Evolutionary conservation across 2,797 vertebrate species (phyloP).

Genomic region (Syngnathus acus): DNA sequence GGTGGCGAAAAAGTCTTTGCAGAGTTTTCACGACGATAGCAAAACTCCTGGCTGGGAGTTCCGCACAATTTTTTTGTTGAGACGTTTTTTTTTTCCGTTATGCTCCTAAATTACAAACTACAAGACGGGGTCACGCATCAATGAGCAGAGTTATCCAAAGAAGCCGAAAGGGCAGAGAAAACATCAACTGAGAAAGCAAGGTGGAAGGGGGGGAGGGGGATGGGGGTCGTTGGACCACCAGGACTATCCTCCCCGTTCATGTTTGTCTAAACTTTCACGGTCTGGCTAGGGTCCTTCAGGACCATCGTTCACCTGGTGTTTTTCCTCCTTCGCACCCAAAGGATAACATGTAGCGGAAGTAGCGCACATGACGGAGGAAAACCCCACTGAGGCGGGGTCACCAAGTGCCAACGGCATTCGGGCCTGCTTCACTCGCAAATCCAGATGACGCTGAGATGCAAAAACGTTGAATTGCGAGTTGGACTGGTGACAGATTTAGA

Average conservation of each 20-base stretch:
- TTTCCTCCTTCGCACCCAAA: conserved; percentile 56
- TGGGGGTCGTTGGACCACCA: conserved; percentile 62
- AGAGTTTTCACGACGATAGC: neutral
- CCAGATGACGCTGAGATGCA: neutral
- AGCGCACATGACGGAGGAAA: conserved; percentile 14
- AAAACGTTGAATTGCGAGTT: no score
- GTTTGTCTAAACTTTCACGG: conserved; percentile 79
- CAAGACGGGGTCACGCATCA: conserved; percentile 30
- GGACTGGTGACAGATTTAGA: no score
- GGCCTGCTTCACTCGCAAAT: neutral
- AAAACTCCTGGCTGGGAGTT: neutral
- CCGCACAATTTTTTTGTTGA: neutral
- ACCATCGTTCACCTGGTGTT: conserved; percentile 63
- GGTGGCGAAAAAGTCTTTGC: conserved; percentile 31
- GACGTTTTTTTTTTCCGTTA: conserved; percentile 22
- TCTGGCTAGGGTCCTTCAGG: conserved; percentile 61
- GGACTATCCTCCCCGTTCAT: conserved; percentile 48
- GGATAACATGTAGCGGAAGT: conserved; percentile 56
- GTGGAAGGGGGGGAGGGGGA: conserved; percentile 19
- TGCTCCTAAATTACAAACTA: conserved; percentile 11
- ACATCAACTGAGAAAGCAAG: conserved; percentile 42
- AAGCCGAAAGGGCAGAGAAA: conserved; percentile 52
- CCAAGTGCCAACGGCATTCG: neutral
- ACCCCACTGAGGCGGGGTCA: neutral
- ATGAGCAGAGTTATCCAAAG: conserved; percentile 13